Conservation (phyloP, 2,888 invertebrate species). For the Xanthorhoe designata region DNA sequence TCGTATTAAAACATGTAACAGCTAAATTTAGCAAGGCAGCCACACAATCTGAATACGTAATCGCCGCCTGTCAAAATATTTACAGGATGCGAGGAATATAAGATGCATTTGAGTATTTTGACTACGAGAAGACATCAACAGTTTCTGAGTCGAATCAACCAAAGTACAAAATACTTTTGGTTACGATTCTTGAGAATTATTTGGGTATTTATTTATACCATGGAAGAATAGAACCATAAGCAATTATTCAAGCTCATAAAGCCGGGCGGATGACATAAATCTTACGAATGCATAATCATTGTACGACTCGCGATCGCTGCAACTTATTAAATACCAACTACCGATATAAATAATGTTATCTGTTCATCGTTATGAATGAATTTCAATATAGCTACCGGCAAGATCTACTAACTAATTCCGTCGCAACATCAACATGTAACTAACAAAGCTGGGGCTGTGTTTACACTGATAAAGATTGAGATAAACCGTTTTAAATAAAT, state of each 20-base stretch:
- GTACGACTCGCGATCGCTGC: constrained; percentile 42
- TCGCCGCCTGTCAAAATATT: constrained; percentile 53
- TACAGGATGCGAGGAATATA: constrained; percentile 47
- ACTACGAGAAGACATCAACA: constrained; percentile 48
- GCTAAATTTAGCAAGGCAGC: constrained; percentile 53
- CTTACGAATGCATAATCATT: constrained; percentile 55
- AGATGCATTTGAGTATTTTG: constrained; percentile 51
- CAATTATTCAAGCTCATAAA: constrained; percentile 60
- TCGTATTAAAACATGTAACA: constrained; percentile 41
- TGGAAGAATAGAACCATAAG: constrained; percentile 52
- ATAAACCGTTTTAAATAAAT: constrained; percentile 25
- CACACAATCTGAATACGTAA: constrained; percentile 47
- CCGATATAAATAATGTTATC: constrained; percentile 41
- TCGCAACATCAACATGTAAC: constrained; percentile 10
- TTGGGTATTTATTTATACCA: constrained; percentile 39
- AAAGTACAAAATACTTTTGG: constrained; percentile 38
- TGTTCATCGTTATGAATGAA: constrained; percentile 28
- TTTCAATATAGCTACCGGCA: constrained; percentile 31
- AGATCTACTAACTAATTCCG: constrained; percentile 20
- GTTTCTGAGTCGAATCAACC: constrained; percentile 47
- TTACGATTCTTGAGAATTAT: constrained; percentile 38
- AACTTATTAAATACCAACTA: constrained; percentile 45
- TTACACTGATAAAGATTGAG: constrained; percentile 27
- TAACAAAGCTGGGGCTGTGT: constrained; percentile 21
- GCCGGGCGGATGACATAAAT: constrained; percentile 66